phyloP scores from a whole-genome alignment of 2,888 invertebrate species.

The Eupsilia transversa region DNA sequence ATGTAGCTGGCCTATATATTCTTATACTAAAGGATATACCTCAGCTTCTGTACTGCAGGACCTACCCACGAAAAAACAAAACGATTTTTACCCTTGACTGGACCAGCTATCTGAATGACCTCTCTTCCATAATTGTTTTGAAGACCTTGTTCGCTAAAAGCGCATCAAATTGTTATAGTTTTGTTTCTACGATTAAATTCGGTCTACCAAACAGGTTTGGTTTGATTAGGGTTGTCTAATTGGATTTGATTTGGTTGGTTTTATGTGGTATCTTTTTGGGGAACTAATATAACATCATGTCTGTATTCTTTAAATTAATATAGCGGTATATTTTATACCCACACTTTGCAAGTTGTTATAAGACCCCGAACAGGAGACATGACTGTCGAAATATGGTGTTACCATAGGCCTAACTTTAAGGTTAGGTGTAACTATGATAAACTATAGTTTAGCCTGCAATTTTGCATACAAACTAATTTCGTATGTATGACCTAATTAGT shows the following conservation, averaged over 20 bases:
- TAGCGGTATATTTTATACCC: too few species aligned
- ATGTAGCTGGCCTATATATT: too few species aligned
- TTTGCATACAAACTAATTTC: too few species aligned
- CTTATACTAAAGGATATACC: not conserved
- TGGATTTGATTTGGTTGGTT: slow-evolving; percentile 7
- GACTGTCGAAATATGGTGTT: too few species aligned
- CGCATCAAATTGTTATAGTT: slow-evolving; percentile 59
- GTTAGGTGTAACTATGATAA: too few species aligned
- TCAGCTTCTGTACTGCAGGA: not conserved
- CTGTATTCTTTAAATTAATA: too few species aligned
- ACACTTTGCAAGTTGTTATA: too few species aligned
- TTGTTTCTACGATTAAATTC: slow-evolving; percentile 54
- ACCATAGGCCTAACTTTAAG: too few species aligned
- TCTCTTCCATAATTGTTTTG: slow-evolving; percentile 30
- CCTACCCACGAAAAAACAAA: slow-evolving; percentile 17
- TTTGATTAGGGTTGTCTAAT: slow-evolving; percentile 45
- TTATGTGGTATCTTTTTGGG: not conserved
- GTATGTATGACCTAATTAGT: too few species aligned
- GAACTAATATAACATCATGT: too few species aligned
- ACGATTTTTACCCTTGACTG: slow-evolving; percentile 24
- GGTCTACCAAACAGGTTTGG: slow-evolving; percentile 52
- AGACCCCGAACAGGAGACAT: too few species aligned
- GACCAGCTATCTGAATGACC: slow-evolving; percentile 12
- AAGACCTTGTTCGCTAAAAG: slow-evolving; percentile 51
- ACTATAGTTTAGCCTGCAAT: too few species aligned